Base-by-base conservation (phyloP, 2,113 vertebrate species). In the Mola mola region DNA sequence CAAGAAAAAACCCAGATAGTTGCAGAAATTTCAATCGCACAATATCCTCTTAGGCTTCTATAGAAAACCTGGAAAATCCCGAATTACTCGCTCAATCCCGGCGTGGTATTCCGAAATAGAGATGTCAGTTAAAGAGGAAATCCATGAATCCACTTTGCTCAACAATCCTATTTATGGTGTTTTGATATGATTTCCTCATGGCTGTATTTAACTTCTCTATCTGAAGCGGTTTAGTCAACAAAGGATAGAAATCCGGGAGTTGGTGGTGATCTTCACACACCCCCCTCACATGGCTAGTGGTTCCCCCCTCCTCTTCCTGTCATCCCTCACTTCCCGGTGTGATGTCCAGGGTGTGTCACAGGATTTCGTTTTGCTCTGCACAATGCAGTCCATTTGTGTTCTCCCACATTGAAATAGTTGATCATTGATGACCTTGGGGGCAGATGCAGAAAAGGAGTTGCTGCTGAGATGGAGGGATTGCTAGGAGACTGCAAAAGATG, bases 31-130 rank as follows among this genome's bases (percentile, higher is more conserved):
- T 69, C 81, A 73, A 75, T 77, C 72, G 80, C 25, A 26, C 66
- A 20, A 61, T 86, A 88, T 90, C 88, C 79, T 80, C 79, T 79
- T 79, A 77, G 77, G 65, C 41, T 48, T 75, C 66, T 67, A 57
- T 66, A 55, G 73, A 83, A 75, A 83, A 78, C 65, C 63, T 82
- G 66, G 69, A 72, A 81, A 87, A 90, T 86, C 83, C 75, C 0
- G 63, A 83, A 70, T 84, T 47, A 74, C 75, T 71, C 28, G 38
- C 52, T 62, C 48, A 26, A 66, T 81, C 75, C 79, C 16, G 12
- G 66, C 12, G 3, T 4, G 2, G 41, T 88, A 87, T 85, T 87
- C 82, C 84, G 0, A 79, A 51, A 73, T 48, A 37, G 66, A 81
- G 73, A 63, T 53, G 17, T 47, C 9, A 66, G 34, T 72, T 55